Base-by-base conservation (phyloP, 2,888 invertebrate genomes). In the Xestia ashworthii region DNA sequence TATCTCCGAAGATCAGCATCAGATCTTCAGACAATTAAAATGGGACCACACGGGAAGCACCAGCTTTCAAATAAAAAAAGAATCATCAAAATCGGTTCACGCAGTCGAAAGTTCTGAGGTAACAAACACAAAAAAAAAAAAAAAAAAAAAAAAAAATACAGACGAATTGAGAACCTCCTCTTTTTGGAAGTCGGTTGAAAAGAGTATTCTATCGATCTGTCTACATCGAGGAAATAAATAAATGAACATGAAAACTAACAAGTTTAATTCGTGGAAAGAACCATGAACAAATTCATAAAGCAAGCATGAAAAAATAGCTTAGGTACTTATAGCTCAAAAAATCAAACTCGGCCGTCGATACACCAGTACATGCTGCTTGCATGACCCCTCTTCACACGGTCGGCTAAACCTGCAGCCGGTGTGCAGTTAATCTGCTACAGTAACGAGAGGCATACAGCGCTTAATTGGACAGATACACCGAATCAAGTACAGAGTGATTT, bases 381-480 rank as follows among this genome's bases (percentile, higher is more conserved):
- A 11, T 70, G 69, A 32, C 14, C 44, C 46, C 44, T 16, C 32
- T 71, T 6, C 22, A 50, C 58, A 50, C 41, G 58, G 70, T 55
- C 41, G 62, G 50, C 44, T 76, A 68, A 74, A 69, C 25, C 68
- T 80, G 58, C 55, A 67, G 32, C 65, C 44, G 16, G 55, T 48
- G 38, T 81, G 80, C 78, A 71, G 50, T 78, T 89, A 90, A 89
- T 89, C 88, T 84, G 83, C 67, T 60, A 65, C 64, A 58, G 71
- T 90, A 89, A 89, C 89, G 85, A 89, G 84, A 69, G 55, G 78
- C 67, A 83, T 85, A 86, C 76, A 74, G 58, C 53, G 76, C 65
- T 69, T 90, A 90, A 90, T 90, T 90, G 90, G 88, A 78, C 78
- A 82, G 81, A 71, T 81, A 78, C 78, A 74, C 60, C 11, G 14